phyloP scores from a whole-genome alignment of 2,888 invertebrate species.

The Colletes collaris region DNA sequence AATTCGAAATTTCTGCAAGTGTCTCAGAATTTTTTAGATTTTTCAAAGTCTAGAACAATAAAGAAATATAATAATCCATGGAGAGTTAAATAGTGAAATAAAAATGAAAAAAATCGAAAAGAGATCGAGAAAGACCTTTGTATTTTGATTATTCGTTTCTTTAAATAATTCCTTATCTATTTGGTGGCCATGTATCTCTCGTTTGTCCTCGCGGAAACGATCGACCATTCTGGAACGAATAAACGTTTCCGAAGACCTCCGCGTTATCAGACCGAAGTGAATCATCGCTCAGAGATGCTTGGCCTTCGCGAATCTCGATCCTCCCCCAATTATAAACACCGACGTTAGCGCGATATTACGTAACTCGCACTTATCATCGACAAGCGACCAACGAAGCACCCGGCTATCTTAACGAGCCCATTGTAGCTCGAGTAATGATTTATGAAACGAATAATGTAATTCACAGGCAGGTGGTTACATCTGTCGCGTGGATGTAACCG shows the following conservation, averaged over 20 bases:
- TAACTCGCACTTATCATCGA: constrained; percentile 61
- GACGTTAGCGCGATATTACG: constrained; percentile 51
- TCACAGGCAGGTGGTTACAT: constrained; percentile 25
- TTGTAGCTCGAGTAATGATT: constrained; percentile 66
- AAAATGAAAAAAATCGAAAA: too few relatives aligned
- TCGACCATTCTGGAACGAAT: not conserved
- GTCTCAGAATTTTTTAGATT: too few relatives aligned
- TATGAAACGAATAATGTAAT: constrained; percentile 61
- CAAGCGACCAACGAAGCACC: constrained; percentile 52
- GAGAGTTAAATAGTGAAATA: too few relatives aligned
- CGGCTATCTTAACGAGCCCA: constrained; percentile 63
- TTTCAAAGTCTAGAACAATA: too few relatives aligned
- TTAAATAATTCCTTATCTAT: constrained; percentile 11
- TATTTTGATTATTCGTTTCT: not conserved
- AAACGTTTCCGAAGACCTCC: not conserved
- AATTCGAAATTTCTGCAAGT: too few relatives aligned
- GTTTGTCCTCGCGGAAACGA: too few relatives aligned
- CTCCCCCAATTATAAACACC: constrained; percentile 51
- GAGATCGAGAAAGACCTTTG: too few relatives aligned
- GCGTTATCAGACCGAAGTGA: constrained; percentile 11
- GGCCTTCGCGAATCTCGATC: constrained; percentile 48
- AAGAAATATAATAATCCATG: too few relatives aligned
- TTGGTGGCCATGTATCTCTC: not conserved
- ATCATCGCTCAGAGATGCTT: constrained; percentile 14
- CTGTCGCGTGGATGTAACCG: not conserved